Percentiles rank a stretch among this genome's conserved stretches.
Evolutionary conservation across 2,797 vertebrate genomes (phyloP).

Genomic region (Periparus ater): DNA sequence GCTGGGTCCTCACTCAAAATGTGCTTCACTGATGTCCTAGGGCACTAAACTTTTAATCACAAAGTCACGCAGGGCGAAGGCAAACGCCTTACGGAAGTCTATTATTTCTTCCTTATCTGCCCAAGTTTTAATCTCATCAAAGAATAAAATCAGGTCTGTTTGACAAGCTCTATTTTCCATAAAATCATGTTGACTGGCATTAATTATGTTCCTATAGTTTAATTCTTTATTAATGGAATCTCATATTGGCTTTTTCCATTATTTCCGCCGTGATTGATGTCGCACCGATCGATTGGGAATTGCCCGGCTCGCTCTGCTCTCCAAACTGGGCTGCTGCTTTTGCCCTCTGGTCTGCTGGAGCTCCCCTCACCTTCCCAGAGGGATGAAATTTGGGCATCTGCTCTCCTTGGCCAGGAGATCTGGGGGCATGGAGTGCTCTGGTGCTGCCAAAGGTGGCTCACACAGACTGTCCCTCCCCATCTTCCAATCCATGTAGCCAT

Average conservation of each 20-base stretch:
- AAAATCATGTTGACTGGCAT: conserved; percentile 9
- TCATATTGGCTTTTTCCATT: conserved; percentile 30
- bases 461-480: fast-evolving
- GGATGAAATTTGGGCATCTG: background rate
- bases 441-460: background rate
- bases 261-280: background rate
- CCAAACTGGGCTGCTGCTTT: background rate
- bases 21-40: fast-evolving
- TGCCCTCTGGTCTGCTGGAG: background rate
- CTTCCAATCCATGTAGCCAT: background rate
- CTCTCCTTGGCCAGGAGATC: background rate
- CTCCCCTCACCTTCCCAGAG: background rate
- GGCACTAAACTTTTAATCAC: background rate
- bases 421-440: background rate
- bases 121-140: conserved; percentile 50
- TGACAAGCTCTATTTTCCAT: conserved; percentile 56
- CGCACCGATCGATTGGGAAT: background rate
- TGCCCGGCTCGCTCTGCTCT: fast-evolving
- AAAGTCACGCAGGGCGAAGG: background rate
- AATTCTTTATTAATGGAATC: conserved; percentile 58
- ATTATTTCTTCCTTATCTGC: conserved; percentile 56
- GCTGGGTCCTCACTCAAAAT: background rate
- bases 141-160: conserved; percentile 53
- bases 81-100: background rate
- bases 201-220: conserved; percentile 41